Evolutionary conservation across 2,797 vertebrate species (phyloP).

Genomic region (Eupleurogrammus muticus): DNA sequence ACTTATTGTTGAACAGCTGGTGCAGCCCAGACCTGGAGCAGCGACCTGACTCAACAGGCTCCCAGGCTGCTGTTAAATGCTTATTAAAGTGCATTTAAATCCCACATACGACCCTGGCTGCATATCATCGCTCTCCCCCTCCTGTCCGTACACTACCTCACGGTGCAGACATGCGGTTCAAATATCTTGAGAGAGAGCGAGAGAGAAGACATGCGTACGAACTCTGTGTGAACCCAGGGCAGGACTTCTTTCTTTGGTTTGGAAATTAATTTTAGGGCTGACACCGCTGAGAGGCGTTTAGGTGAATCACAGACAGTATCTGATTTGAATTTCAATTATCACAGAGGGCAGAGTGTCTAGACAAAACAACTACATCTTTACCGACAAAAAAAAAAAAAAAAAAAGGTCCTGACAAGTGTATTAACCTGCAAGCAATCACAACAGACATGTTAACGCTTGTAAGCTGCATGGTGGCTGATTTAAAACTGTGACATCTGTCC

Average conservation of each 20-base stretch:
- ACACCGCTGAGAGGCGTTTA: constrained; percentile 31
- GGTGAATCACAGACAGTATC: constrained; percentile 58
- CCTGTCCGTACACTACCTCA: constrained; percentile 15
- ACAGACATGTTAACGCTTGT: constrained; percentile 2
- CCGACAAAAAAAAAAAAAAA: too few relatives aligned
- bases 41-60: constrained; percentile 12
- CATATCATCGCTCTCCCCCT: constrained; percentile 15
- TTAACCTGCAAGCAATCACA: constrained; percentile 12
- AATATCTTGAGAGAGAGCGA: constrained; percentile 20
- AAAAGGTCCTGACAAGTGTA: constrained; percentile 22
- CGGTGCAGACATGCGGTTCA: constrained; percentile 26
- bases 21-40: constrained; percentile 3
- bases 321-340: constrained; percentile 69
- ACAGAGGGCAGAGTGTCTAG: constrained; percentile 48
- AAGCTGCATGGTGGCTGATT: background rate
- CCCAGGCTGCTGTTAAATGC: background rate
- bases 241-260: constrained; percentile 22
- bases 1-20: background rate
- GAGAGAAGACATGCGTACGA: constrained; percentile 26
- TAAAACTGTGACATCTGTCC: background rate
- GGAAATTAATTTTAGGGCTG: constrained; percentile 36
- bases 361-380: constrained; percentile 35
- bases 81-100: constrained; percentile 30
- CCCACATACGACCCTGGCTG: constrained; percentile 3
- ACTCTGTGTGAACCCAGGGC: constrained; percentile 48